Base-by-base conservation (phyloP, 2,888 invertebrate species). In the Papilio elwesi region DNA sequence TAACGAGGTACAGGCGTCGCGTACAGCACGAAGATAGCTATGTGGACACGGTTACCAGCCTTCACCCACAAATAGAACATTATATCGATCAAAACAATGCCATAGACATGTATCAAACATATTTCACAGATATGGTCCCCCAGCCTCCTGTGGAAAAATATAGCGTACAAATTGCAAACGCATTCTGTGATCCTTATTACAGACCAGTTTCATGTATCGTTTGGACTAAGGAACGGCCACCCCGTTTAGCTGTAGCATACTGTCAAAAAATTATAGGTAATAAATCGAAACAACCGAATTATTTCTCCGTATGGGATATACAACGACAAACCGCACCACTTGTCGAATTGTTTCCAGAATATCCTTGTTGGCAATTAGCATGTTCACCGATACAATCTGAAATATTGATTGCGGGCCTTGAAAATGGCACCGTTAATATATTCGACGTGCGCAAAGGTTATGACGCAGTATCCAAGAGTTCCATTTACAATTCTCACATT, bases 391-490 rank as follows among this genome's bases (percentile, higher is more conserved):
- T 78, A 72, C 82, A 87, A 68, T 83, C 91, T 52, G 85, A 89
- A 70, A 68, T 90, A 73, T 75, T 93, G 68, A 75, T 91, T 51
- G 83, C 85, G 53, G 93, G 92, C 36, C 87, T 92, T 52, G 83
- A 87, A 76, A 87, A 90, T 80, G 93, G 93, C 68, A 90, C 84
- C 11, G 85, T 90, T 47, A 84, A 82, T 76, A 77, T 91, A 69
- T 98, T 97, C 96, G 98, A 98, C 83, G 94, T 96, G 13, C 94
- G 98, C 52, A 95, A 96, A 81, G 96, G 97, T 53, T 92, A 95
- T 68, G 95, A 95, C 80, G 96, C 98, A 6, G 95, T 97, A 11
- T 96, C 96, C 79, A 94, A 94, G 74, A 96, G 97, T 82, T 95
- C 90, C 0, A 81, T 90, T 73, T 90, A 90, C 76, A 87, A 87